Evolutionary conservation across 2,113 vertebrate species (phyloP).

Genomic region (Danionella cerebrum): DNA sequence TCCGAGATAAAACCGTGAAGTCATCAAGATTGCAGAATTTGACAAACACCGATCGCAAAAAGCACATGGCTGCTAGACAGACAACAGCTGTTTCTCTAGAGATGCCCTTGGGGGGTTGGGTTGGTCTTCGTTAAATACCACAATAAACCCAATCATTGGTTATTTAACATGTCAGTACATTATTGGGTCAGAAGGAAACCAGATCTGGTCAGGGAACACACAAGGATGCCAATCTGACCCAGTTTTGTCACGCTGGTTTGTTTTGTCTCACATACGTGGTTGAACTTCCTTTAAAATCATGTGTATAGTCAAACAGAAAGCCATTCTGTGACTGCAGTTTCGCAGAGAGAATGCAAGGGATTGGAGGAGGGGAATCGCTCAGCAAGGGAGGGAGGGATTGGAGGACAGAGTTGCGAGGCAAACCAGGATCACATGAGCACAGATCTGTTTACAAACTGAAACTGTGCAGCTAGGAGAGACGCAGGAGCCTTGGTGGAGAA

Average conservation of each 20-base stretch:
- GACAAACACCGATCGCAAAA: not conserved
- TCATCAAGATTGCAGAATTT: conserved; percentile 2
- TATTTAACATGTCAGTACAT: not conserved
- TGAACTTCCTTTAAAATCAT: not conserved
- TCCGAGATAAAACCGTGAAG: not conserved
- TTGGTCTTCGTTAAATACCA: too few relatives aligned
- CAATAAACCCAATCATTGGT: conserved; percentile 3
- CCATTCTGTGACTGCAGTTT: conserved; percentile 20
- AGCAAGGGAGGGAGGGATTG: conserved; percentile 33
- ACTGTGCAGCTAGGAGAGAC: conserved; percentile 47
- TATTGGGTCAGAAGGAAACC: conserved; percentile 11
- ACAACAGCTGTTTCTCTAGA: conserved; percentile 53
- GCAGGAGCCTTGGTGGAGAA: conserved; percentile 10
- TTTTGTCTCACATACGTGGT: conserved; percentile 6
- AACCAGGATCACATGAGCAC: conserved; percentile 73
- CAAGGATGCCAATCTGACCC: not conserved
- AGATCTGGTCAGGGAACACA: not conserved
- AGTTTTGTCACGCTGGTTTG: not conserved
- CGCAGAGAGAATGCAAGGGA: not conserved
- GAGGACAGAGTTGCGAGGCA: conserved; percentile 71
- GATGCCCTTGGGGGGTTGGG: conserved; percentile 48
- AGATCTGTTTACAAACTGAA: conserved; percentile 77
- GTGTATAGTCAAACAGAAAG: not conserved
- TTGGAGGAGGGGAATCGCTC: conserved; percentile 46
- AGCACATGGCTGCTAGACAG: conserved; percentile 27